Conservation (phyloP, 2,888 invertebrate species). For the Parthenolecanium corni region DNA sequence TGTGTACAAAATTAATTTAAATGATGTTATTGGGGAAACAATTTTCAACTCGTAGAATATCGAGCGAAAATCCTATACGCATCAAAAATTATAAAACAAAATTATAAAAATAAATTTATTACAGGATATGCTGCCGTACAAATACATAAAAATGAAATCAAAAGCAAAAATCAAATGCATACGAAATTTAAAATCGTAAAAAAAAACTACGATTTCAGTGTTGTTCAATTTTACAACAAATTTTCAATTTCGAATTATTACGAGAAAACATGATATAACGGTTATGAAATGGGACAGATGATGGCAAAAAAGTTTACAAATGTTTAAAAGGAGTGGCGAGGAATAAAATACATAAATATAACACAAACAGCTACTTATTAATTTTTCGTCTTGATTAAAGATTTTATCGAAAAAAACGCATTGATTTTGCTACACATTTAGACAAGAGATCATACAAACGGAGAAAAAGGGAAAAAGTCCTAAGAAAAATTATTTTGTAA, state of each 20-base stretch:
- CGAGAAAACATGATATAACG: not conserved
- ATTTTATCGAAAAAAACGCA: not conserved
- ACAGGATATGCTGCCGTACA: conserved; percentile 24
- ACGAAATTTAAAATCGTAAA: too few species aligned
- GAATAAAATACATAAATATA: not conserved
- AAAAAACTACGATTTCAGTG: too few species aligned
- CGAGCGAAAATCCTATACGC: too few species aligned
- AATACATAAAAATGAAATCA: conserved; percentile 27
- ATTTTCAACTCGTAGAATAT: too few species aligned
- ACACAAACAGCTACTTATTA: too few species aligned
- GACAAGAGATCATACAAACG: conserved; percentile 24
- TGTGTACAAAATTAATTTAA: too few species aligned
- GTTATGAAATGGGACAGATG: not conserved
- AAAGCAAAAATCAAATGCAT: conserved; percentile 25
- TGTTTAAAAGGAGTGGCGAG: not conserved
- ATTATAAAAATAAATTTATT: conserved; percentile 25
- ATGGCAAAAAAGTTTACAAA: not conserved
- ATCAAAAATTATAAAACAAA: too few species aligned
- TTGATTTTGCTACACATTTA: conserved; percentile 2
- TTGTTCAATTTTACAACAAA: too few species aligned
- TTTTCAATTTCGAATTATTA: not conserved
- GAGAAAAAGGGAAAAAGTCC: conserved; percentile 4
- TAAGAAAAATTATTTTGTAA: conserved; percentile 11
- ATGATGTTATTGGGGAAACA: too few species aligned
- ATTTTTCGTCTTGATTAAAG: too few species aligned